These are phyloP conservation scores for Ictalurus punctatus DNA, from an alignment of 2,113 vertebrate species.

Conservation along the genomic window DNA sequence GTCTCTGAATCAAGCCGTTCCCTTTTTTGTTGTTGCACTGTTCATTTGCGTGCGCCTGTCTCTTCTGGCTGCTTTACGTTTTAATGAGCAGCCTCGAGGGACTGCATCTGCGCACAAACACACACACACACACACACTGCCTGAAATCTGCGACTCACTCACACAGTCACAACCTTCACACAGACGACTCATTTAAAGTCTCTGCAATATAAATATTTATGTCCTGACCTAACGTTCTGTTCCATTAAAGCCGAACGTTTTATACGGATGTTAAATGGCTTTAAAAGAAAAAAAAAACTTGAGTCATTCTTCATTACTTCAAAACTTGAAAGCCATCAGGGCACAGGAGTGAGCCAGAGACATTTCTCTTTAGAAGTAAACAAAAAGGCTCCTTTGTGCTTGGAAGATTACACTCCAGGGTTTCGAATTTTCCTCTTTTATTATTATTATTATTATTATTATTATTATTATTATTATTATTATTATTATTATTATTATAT, in stretches of 20 bases:
- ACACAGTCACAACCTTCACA: background rate
- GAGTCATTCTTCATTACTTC: conserved; percentile 15
- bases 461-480: too few relatives aligned
- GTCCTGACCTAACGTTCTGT: conserved; percentile 29
- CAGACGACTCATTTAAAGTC: background rate
- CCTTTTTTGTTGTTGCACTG: background rate
- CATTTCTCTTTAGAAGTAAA: background rate
- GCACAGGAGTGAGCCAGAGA: conserved; percentile 14
- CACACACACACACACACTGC: conserved; percentile 7
- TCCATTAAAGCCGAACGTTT: conserved; percentile 16
- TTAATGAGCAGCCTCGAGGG: conserved; percentile 11
- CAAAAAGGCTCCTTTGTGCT: background rate
- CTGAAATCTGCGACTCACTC: background rate
- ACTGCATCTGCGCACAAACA: background rate
- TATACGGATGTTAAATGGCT: background rate
- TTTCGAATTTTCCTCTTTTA: too few relatives aligned
- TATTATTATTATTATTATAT: too few relatives aligned
- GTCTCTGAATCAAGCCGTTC: background rate
- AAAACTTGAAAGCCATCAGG: background rate
- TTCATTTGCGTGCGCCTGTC: background rate
- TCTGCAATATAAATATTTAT: conserved; percentile 18
- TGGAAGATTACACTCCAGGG: too few relatives aligned
- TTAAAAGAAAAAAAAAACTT: background rate
- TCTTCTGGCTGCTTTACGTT: conserved; percentile 10
- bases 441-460: too few relatives aligned